Evolutionary conservation across 2,888 invertebrate species (phyloP).

Genomic region (Lycaena phlaeas): DNA sequence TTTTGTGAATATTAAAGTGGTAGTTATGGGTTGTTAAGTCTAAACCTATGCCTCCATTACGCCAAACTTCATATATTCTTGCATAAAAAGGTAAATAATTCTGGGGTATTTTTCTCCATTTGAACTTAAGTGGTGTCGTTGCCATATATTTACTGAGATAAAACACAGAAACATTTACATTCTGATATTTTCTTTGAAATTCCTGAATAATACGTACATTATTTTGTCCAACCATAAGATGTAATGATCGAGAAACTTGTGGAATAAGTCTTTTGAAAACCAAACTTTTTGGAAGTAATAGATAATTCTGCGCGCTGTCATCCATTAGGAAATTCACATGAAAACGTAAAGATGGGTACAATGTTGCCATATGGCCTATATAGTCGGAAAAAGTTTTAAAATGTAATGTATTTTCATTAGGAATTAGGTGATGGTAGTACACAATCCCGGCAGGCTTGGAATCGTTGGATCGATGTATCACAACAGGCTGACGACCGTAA

Average conservation of each 20-base stretch:
- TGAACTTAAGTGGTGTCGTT: slow-evolving; percentile 56
- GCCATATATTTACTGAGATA: slow-evolving; percentile 55
- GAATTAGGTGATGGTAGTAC: slow-evolving; percentile 43
- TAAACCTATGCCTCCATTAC: slow-evolving; percentile 65
- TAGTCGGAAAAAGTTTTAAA: slow-evolving; percentile 39
- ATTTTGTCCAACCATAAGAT: slow-evolving; percentile 27
- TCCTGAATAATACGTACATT: slow-evolving; percentile 32
- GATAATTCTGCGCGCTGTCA: slow-evolving; percentile 30
- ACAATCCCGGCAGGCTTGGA: slow-evolving; percentile 40
- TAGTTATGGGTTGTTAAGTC: slow-evolving; percentile 39
- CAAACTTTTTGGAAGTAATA: slow-evolving; percentile 21
- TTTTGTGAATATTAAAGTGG: slow-evolving; percentile 26
- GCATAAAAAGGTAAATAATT: slow-evolving; percentile 60
- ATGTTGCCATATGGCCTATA: slow-evolving; percentile 37
- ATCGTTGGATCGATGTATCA: slow-evolving; percentile 36
- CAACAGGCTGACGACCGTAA: slow-evolving; percentile 35
- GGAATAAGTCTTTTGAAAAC: slow-evolving; percentile 35
- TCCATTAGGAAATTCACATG: slow-evolving; percentile 50
- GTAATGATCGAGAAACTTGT: slow-evolving; percentile 21
- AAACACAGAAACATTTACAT: slow-evolving; percentile 52
- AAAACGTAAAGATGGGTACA: slow-evolving; percentile 41
- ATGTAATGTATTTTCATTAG: slow-evolving; percentile 30
- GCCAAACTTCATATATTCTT: slow-evolving; percentile 67
- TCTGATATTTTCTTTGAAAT: slow-evolving; percentile 42
- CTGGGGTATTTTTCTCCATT: slow-evolving; percentile 59